Evolutionary conservation across 2,888 invertebrate genomes (phyloP).

Genomic region (Aleiodes alternator): DNA sequence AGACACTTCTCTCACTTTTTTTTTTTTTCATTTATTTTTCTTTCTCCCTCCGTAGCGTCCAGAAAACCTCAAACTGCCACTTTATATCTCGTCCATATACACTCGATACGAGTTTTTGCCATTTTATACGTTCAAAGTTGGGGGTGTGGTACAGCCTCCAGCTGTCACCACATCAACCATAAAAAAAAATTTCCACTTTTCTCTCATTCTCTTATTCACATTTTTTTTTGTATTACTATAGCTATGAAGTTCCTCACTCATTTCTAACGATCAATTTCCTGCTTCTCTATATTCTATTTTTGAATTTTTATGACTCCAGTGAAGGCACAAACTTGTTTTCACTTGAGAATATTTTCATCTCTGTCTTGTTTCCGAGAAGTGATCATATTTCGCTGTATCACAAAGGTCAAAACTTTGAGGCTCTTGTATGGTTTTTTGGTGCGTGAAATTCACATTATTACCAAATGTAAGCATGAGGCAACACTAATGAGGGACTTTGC

Average conservation of each 20-base stretch:
- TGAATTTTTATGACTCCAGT: not conserved
- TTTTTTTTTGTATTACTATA: not conserved
- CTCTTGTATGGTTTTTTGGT: not conserved
- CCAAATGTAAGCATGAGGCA: too few relatives aligned
- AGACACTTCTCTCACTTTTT: not conserved
- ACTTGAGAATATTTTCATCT: too few relatives aligned
- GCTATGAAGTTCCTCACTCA: conserved; percentile 4
- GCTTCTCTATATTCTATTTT: conserved; percentile 23
- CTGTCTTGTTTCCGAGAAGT: not conserved
- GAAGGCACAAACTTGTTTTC: not conserved
- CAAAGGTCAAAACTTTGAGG: conserved; percentile 15
- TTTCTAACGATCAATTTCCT: conserved; percentile 16
- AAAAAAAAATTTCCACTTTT: conserved; percentile 6
- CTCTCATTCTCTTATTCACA: not conserved
- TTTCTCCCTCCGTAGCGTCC: conserved; percentile 12
- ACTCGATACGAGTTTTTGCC: conserved; percentile 23
- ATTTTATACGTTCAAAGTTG: conserved; percentile 26
- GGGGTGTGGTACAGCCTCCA: conserved; percentile 11
- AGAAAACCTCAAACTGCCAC: conserved; percentile 34
- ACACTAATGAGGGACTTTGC: too few relatives aligned
- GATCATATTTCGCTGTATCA: not conserved
- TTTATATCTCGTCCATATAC: conserved; percentile 22
- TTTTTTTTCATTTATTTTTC: not conserved
- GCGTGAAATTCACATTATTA: too few relatives aligned
- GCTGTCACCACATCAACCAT: conserved; percentile 30